Conservation (phyloP, 2,797 vertebrate genomes). For the Coreius guichenoti region DNA sequence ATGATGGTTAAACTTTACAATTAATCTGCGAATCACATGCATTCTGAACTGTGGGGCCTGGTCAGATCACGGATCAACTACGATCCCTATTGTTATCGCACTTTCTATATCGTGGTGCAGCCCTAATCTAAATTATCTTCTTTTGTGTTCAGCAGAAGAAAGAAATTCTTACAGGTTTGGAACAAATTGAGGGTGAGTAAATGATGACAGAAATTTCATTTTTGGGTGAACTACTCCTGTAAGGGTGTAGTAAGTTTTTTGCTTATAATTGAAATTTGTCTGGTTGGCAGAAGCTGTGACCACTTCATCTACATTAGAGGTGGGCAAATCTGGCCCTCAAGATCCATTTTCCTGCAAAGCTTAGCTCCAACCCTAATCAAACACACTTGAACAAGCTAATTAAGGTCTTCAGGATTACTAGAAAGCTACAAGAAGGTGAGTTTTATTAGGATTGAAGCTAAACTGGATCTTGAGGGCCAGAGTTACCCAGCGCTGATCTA, state of each 20-base stretch:
- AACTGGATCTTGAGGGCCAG: too few relatives aligned
- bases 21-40: not conserved
- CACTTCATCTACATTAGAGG: too few relatives aligned
- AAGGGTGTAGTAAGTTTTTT: too few relatives aligned
- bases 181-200: not conserved
- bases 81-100: not conserved
- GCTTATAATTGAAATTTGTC: too few relatives aligned
- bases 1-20: not conserved
- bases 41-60: not conserved
- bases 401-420: too few relatives aligned
- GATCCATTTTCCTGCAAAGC: too few relatives aligned
- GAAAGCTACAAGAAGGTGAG: too few relatives aligned
- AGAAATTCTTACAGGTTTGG: not conserved
- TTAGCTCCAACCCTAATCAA: too few relatives aligned
- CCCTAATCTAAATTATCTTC: not conserved
- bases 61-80: not conserved
- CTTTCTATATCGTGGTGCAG: not conserved
- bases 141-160: not conserved
- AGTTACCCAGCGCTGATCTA: not conserved
- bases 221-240: not conserved
- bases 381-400: too few relatives aligned
- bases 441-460: too few relatives aligned
- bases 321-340: too few relatives aligned
- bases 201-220: not conserved
- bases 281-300: too few relatives aligned